Base-by-base conservation (phyloP, 2,888 invertebrate genomes). In the Erebia palarica region DNA sequence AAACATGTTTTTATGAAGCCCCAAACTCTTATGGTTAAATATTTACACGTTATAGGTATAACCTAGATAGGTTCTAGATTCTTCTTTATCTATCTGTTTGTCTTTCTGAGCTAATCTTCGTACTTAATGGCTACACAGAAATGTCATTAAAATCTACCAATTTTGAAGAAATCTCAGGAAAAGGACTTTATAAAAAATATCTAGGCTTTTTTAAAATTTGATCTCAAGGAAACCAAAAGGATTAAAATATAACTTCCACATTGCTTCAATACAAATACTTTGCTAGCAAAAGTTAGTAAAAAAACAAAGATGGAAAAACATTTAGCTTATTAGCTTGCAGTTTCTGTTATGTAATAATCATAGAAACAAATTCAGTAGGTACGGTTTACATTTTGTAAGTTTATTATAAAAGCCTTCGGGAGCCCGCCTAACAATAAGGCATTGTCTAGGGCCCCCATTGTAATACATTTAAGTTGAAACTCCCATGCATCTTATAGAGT, bases 381-480 rank as follows among this genome's bases (percentile, higher is more conserved):
- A 27, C n/a, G n/a, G n/a, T 21, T 3, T 21, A 61, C 42, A 18
- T 59, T 66, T 68, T 69, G 16, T 63, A 69, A 73, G 71, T 72
- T 60, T 60, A 64, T 61, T 59, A 69, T 69, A 60, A 59, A 67
- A 78, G 76, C 76, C 72, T 78, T 76, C 70, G 75, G 75, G 73
- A 74, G 76, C 75, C 75, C 70, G 75, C 71, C 77, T 75, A 79
- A 83, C 81, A 83, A 82, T 80, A 81, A 80, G 77, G 78, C 82
- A 81, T 83, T 85, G 80, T 83, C 79, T 79, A 77, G 73, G 72
- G 71, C 72, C 75, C 78, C 81, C 76, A 84, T 85, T 85, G 84
- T 86, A 70, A 2, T 53, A 51, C 64, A 59, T 80, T 68, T 49
- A 77, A 79, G 85, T 76, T 76, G 78, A 84, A 75, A 81, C 77